Evolutionary conservation across 2,888 invertebrate species (phyloP).

Genomic region (Drosophila borealis): DNA sequence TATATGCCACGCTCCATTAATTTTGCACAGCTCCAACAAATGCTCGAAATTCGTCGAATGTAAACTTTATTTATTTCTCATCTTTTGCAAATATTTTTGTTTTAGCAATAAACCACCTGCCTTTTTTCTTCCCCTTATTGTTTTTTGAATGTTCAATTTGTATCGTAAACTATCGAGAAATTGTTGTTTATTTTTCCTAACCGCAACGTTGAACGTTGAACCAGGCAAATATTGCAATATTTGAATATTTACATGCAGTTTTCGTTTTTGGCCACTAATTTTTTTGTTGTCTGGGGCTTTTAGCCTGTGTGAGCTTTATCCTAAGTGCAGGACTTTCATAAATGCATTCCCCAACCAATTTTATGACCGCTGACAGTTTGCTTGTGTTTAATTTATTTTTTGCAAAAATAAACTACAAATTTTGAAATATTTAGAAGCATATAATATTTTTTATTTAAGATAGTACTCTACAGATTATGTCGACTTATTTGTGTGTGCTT

Average conservation of each 20-base stretch:
- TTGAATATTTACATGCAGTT: constrained; percentile 22
- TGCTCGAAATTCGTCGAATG: not conserved
- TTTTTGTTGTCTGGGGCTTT: constrained; percentile 11
- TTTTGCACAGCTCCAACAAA: not conserved
- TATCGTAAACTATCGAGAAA: constrained; percentile 12
- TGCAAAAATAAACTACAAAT: not conserved
- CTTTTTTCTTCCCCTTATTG: not conserved
- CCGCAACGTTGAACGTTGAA: not conserved
- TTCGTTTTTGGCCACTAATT: not conserved
- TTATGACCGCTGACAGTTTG: constrained; percentile 2
- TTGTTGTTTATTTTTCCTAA: constrained; percentile 23
- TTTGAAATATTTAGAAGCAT: constrained; percentile 1
- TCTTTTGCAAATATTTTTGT: constrained; percentile 14
- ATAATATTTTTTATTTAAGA: constrained; percentile 7
- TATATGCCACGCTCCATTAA: constrained; percentile 47
- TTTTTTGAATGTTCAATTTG: constrained; percentile 18
- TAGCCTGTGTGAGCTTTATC: constrained; percentile 1
- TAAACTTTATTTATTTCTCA: not conserved
- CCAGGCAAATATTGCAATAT: constrained; percentile 9
- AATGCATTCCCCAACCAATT: constrained; percentile 8
- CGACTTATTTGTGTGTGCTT: not conserved
- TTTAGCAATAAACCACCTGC: not conserved
- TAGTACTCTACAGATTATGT: not conserved
- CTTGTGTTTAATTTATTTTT: constrained; percentile 1
- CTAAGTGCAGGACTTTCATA: constrained; percentile 16